Evolutionary conservation across 2,113 vertebrate genomes (phyloP), one percentile per base, ranked within the genome.

Genomic region (Lampris incognitus): DNA sequence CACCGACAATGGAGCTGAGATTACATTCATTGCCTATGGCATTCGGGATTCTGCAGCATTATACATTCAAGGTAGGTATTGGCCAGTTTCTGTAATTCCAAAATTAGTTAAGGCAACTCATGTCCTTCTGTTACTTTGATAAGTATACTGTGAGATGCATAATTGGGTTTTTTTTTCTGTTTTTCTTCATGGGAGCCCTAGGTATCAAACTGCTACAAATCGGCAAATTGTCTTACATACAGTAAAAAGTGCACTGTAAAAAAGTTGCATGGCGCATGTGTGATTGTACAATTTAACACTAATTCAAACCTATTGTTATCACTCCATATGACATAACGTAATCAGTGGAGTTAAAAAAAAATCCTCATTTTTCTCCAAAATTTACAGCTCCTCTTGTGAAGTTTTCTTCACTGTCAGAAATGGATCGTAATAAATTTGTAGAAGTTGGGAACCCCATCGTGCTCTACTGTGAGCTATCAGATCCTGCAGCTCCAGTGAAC

Each of bases 51-150:
- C 95, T 0, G 97, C 97, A 0, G 93, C 88, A 0, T 86, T 99
- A n/a, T 95, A 95, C 0, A 96, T 99, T 73, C 95, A 97, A 96
- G 97, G 97, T 98, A 83, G 58, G 74, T 61, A 48, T 3, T 9
- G 38, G n/a, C 76, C 46, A 54, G 4, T 59, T 50, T 56, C 70
- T n/a, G 46, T 36, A 1, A 46, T 24, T 50, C 24, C 36, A 46
- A 51, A 5, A 65, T 11, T 56, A 10, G 11, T 44, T 59, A 42
- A 59, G 36, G 41, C 37, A 9, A 9, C 56, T 58, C 56, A 37
- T 38, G 37, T 6, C 56, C 9, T 13, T 58, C 24, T 56, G 11
- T 56, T 6, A 2, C 41, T 56, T 24, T 4, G 10, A 41, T 24
- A 24, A 24, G 24, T 24, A 24, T 24, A 24, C 24, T 24, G 24